These are phyloP conservation scores for Drosophila navojoa DNA, from an alignment of 1,140 invertebrate genomes.

Conservation along the genomic window DNA sequence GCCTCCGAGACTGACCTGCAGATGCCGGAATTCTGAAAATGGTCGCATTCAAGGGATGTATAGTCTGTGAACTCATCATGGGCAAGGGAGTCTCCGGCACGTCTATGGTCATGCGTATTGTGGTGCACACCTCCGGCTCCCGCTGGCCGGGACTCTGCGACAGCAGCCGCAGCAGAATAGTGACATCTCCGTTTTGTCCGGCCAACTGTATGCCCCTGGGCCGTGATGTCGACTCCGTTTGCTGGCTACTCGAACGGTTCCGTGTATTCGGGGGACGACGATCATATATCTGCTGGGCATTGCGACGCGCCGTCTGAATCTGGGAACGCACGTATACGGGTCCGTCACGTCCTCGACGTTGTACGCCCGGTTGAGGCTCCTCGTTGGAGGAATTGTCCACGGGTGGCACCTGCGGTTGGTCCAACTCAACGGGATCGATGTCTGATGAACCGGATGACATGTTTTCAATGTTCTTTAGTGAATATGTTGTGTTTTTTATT, in stretches of 20 bases:
- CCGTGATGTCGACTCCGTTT: neutral
- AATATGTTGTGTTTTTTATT: neutral
- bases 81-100: neutral
- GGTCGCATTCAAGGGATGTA: too few relatives aligned
- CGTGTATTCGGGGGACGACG: neutral
- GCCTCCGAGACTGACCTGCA: too few relatives aligned
- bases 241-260: neutral
- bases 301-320: neutral
- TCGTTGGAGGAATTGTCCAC: neutral
- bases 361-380: neutral
- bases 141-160: neutral
- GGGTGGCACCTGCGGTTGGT: too few relatives aligned
- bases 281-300: neutral
- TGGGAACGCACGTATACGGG: neutral
- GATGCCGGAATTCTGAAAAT: too few relatives aligned
- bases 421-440: slow-evolving; percentile 11
- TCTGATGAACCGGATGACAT: slow-evolving; percentile 9
- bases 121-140: neutral
- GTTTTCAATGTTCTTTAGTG: neutral
- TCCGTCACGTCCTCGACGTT: neutral
- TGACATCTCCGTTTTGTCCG: neutral
- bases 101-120: neutral
- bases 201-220: neutral
- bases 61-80: too few relatives aligned
- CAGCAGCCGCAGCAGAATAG: neutral